A percentile compares a stretch with the other conserved stretches of the same genome.
phyloP scores from a whole-genome alignment of 1,140 invertebrate species.

The Trichonephila clavata region DNA sequence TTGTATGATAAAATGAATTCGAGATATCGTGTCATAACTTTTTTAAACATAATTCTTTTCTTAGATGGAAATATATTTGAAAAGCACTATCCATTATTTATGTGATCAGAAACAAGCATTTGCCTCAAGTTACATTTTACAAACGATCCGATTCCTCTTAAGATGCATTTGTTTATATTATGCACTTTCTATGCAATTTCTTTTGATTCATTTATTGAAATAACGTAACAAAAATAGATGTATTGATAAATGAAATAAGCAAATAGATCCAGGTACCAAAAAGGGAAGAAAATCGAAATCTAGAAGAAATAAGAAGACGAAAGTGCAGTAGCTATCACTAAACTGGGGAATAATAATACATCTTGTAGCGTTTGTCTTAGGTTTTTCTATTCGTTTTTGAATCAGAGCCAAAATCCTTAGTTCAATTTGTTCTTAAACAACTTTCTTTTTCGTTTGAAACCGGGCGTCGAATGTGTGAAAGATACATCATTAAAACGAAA shows the following conservation, averaged over 20 bases:
- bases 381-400: constrained; percentile 30
- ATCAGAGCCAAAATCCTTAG: constrained; percentile 56
- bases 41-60: background rate
- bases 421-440: constrained; percentile 71
- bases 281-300: too few species aligned
- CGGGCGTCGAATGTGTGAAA: constrained; percentile 46
- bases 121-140: background rate
- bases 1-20: background rate
- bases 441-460: constrained; percentile 34
- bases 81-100: background rate
- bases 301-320: background rate
- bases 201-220: constrained; percentile 30
- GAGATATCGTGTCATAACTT: background rate
- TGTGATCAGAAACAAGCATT: background rate
- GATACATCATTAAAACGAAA: constrained; percentile 69
- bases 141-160: background rate
- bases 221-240: background rate
- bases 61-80: background rate
- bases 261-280: constrained; percentile 28
- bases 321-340: constrained; percentile 22
- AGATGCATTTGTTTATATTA: background rate
- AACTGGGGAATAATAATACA: constrained; percentile 50
- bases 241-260: constrained; percentile 49
- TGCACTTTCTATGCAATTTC: background rate
- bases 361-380: background rate